phyloP scores from a whole-genome alignment of 2,888 invertebrate species.

The Chaetogeoica ovagalla region DNA sequence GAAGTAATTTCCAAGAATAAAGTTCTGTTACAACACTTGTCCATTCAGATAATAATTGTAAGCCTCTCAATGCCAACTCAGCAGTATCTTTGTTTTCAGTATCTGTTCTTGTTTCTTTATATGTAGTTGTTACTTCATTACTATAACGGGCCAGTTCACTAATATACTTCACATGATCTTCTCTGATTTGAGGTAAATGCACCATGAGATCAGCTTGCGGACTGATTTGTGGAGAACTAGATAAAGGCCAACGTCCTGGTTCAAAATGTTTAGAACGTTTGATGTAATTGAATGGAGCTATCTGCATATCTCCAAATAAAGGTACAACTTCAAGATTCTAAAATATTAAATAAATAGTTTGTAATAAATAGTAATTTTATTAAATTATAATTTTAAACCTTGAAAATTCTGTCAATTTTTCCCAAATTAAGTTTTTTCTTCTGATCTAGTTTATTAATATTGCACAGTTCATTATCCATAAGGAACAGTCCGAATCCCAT shows the following conservation, averaged over 20 bases:
- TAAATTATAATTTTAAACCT: slow-evolving; percentile 63
- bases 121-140: slow-evolving; percentile 85
- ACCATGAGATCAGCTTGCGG: slow-evolving; percentile 94
- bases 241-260: slow-evolving; percentile 86
- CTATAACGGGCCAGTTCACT: slow-evolving; percentile 92
- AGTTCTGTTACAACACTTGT: slow-evolving; percentile 94
- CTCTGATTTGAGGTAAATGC: slow-evolving; percentile 89
- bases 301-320: slow-evolving; percentile 98
- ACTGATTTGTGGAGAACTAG: slow-evolving; percentile 78
- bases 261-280: slow-evolving; percentile 92
- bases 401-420: slow-evolving; percentile 94
- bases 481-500: slow-evolving; percentile 96
- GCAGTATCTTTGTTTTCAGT: slow-evolving; percentile 87
- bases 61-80: slow-evolving; percentile 86
- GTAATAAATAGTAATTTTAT: slow-evolving; percentile 6
- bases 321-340: slow-evolving; percentile 92
- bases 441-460: slow-evolving; percentile 93
- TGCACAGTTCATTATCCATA: slow-evolving; percentile 91
- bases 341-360: slow-evolving; percentile 15
- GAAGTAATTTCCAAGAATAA: slow-evolving; percentile 96
- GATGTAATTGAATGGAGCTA: slow-evolving; percentile 97
- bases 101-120: slow-evolving; percentile 90
- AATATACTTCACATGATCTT: slow-evolving; percentile 96
- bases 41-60: slow-evolving; percentile 95
- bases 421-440: slow-evolving; percentile 93